Evolutionary conservation across 92 coral and sea anemone species (phyloP).

Genomic region (Metridium senile): DNA sequence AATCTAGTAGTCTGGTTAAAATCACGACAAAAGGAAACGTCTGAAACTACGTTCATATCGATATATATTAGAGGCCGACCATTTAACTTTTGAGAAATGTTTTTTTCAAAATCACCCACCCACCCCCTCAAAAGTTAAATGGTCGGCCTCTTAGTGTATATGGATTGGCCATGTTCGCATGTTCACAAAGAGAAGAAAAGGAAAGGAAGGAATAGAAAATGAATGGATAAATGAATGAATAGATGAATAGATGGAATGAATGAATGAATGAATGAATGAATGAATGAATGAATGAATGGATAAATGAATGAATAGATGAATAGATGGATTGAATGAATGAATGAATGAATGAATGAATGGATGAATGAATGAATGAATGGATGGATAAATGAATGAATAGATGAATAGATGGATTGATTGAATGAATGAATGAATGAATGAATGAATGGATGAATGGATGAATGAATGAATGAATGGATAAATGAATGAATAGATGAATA

Average conservation of each 20-base stretch:
- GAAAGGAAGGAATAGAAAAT: not conserved
- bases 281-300: no score
- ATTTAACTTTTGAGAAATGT: no score
- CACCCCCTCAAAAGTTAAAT: no score
- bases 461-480: not conserved
- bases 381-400: not conserved
- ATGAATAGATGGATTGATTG: not conserved
- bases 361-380: not conserved
- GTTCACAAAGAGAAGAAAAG: no score
- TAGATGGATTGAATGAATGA: not conserved
- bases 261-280: not conserved
- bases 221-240: not conserved
- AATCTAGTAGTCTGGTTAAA: no score
- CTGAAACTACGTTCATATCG: no score
- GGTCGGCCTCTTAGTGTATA: no score
- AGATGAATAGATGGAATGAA: not conserved
- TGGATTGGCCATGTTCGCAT: no score
- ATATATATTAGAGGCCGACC: no score
- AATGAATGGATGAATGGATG: not conserved
- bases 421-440: not conserved
- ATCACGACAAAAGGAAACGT: no score
- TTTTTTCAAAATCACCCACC: no score
- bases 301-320: not conserved
- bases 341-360: not conserved
- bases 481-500: not conserved